Evolutionary conservation across 2,888 invertebrate genomes (phyloP).

Genomic region (Aphodius granarius): DNA sequence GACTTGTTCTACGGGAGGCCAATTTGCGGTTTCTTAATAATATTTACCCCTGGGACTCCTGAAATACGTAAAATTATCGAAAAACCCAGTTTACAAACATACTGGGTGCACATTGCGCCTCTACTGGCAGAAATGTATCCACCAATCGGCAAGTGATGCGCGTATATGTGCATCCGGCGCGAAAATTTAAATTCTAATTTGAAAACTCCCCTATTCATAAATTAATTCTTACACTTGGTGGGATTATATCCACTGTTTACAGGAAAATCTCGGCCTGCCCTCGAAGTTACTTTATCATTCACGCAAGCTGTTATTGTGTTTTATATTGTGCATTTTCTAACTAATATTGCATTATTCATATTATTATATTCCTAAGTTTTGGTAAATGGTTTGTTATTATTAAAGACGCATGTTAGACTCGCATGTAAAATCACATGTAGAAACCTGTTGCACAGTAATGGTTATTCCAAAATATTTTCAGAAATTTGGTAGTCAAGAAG

Average conservation of each 20-base stretch:
- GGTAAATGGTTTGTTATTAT: too few species aligned
- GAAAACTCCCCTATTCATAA: not conserved
- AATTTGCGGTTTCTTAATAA: constrained; percentile 14
- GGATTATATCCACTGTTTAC: not conserved
- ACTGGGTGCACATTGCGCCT: constrained; percentile 54
- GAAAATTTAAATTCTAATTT: constrained; percentile 35
- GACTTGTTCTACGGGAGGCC: not conserved
- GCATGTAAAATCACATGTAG: too few species aligned
- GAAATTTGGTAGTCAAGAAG: too few species aligned
- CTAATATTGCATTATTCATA: too few species aligned
- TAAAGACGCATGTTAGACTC: too few species aligned
- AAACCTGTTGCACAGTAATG: too few species aligned
- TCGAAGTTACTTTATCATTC: not conserved
- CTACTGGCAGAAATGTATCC: constrained; percentile 47
- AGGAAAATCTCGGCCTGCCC: not conserved
- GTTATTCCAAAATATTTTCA: too few species aligned
- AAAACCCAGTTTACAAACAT: constrained; percentile 59
- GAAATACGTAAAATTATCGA: constrained; percentile 52
- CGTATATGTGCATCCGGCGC: constrained; percentile 30
- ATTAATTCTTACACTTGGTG: not conserved
- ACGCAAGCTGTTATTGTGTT: not conserved
- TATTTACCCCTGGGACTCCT: constrained; percentile 35
- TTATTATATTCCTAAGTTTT: too few species aligned
- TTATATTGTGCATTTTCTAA: not conserved
- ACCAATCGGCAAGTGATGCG: constrained; percentile 38